Percentiles rank a stretch among this genome's conserved stretches.
phyloP scores from a whole-genome alignment of 2,888 invertebrate species.

The Rambutsinella grinnellia region DNA sequence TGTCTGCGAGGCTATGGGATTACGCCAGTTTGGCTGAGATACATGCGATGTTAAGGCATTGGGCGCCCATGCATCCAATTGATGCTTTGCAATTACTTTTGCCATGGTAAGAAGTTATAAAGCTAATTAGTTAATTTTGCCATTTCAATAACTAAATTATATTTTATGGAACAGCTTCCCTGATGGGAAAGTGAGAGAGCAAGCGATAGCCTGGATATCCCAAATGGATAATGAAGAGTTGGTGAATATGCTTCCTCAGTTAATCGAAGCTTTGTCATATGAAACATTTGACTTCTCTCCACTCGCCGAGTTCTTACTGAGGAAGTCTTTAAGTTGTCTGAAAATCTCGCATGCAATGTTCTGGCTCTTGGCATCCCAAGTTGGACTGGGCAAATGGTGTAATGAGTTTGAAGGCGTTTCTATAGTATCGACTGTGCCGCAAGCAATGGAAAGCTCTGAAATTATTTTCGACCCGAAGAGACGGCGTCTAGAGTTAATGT shows the following conservation, averaged over 20 bases:
- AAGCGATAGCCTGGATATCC: conserved; percentile 86
- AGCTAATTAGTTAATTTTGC: conserved; percentile 7
- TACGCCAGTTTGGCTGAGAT: conserved; percentile 88
- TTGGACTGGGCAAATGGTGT: conserved; percentile 62
- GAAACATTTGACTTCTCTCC: conserved; percentile 93
- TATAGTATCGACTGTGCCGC: conserved; percentile 37
- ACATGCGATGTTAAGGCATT: conserved; percentile 87
- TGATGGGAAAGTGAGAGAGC: conserved; percentile 86
- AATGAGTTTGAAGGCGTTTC: conserved; percentile 37
- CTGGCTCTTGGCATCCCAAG: conserved; percentile 86
- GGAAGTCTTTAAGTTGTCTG: conserved; percentile 86
- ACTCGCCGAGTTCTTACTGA: conserved; percentile 84
- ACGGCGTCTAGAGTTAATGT: conserved; percentile 84
- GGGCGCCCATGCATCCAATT: conserved; percentile 87
- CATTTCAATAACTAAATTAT: conserved; percentile 1
- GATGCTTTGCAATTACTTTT: conserved; percentile 92
- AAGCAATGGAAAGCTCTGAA: conserved; percentile 17
- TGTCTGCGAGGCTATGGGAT: conserved; percentile 93
- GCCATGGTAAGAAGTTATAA: conserved; percentile 79
- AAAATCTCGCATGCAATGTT: conserved; percentile 95
- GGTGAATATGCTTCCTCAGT: conserved; percentile 91
- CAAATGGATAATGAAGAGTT: conserved; percentile 88
- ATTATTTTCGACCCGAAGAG: conserved; percentile 62
- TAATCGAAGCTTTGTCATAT: conserved; percentile 90
- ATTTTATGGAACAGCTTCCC: conserved; percentile 80